Conservation (phyloP, 2,113 vertebrate genomes). For the Turdus rufiventris region DNA sequence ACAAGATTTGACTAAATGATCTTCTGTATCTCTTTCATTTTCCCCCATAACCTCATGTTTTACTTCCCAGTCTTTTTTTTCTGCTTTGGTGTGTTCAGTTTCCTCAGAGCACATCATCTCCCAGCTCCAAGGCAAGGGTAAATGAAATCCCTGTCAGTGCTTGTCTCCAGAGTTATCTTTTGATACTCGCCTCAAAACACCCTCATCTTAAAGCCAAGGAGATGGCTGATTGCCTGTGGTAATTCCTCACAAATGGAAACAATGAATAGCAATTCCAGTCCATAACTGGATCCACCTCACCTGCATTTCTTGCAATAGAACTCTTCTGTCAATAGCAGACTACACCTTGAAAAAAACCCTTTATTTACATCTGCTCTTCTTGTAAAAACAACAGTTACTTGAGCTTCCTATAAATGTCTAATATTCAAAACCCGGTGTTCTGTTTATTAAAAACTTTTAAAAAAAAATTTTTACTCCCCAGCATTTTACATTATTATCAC, state of each 20-base stretch:
- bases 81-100: background rate
- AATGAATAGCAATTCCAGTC: background rate
- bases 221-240: background rate
- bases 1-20: background rate
- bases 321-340: background rate
- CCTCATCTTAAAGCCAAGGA: background rate
- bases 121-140: background rate
- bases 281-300: background rate
- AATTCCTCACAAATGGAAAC: background rate
- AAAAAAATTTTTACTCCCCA: background rate
- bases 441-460: background rate
- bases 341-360: background rate
- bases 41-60: background rate
- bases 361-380: background rate
- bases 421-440: background rate
- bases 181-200: background rate
- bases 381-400: background rate
- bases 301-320: background rate
- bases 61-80: background rate
- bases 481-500: background rate
- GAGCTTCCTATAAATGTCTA: background rate
- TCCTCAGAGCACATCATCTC: background rate
- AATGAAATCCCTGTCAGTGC: background rate
- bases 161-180: background rate
- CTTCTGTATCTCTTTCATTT: background rate